A percentile compares a stretch with the other conserved stretches of the same genome.
Conservation (phyloP, 2,888 invertebrate species). For the Thymelicus sylvestris region DNA sequence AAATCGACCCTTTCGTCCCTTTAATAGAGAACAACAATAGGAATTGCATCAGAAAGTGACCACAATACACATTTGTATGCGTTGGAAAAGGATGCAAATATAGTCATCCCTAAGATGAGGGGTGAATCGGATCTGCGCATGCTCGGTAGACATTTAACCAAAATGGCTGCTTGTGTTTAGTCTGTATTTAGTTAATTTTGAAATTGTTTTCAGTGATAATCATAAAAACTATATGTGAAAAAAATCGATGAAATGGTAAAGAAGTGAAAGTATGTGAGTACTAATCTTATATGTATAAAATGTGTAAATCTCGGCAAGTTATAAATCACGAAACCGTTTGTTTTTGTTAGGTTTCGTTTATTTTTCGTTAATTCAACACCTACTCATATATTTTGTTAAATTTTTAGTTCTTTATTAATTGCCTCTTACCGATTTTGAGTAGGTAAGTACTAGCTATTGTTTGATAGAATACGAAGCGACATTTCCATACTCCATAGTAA, state of each 20-base stretch:
- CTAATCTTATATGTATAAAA: neutral
- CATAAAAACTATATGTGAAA: neutral
- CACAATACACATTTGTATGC: slow-evolving; percentile 30
- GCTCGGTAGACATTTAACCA: slow-evolving; percentile 66
- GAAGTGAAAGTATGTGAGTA: neutral
- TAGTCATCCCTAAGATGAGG: slow-evolving; percentile 64
- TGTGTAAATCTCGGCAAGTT: too few species aligned
- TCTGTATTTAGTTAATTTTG: slow-evolving; percentile 54
- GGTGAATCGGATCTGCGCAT: slow-evolving; percentile 63
- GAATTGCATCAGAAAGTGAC: slow-evolving; percentile 48
- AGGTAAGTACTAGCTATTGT: too few species aligned
- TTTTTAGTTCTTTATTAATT: too few species aligned
- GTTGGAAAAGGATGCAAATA: slow-evolving; percentile 53
- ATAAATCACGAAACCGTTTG: too few species aligned
- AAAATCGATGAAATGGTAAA: neutral
- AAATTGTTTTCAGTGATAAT: neutral
- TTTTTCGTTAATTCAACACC: too few species aligned
- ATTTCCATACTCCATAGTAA: too few species aligned
- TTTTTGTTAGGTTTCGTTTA: too few species aligned
- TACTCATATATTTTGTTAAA: too few species aligned
- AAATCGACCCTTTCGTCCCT: slow-evolving; percentile 65
- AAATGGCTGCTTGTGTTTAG: slow-evolving; percentile 75
- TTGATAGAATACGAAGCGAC: too few species aligned
- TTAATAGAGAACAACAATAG: slow-evolving; percentile 70
- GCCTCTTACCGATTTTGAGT: too few species aligned